These are phyloP conservation scores for Colletes latitarsis DNA, from an alignment of 1,140 invertebrate genomes.

Conservation along the genomic window DNA sequence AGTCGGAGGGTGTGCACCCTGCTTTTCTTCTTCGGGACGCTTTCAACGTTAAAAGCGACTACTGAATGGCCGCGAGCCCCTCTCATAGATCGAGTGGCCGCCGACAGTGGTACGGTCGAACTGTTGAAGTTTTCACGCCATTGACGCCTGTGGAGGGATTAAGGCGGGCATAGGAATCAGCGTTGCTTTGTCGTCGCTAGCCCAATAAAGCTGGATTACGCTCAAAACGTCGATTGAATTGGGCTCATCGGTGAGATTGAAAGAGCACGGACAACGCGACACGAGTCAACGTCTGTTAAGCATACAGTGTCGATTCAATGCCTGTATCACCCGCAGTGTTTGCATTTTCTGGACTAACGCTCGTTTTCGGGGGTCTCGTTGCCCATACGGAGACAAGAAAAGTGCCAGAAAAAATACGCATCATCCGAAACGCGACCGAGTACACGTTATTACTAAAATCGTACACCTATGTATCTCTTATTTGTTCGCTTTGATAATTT, in stretches of 20 bases:
- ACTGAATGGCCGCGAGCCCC: constrained; percentile 57
- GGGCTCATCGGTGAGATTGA: constrained; percentile 25
- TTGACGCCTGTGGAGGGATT: constrained; percentile 51
- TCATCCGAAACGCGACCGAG: too few species aligned
- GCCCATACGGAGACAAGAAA: too few species aligned
- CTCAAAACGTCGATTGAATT: constrained; percentile 44
- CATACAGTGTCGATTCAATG: neutral
- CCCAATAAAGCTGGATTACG: constrained; percentile 54
- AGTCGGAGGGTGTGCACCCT: neutral
- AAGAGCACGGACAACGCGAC: constrained; percentile 8
- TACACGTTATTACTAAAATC: too few species aligned
- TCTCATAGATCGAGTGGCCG: constrained; percentile 49
- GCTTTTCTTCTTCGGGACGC: constrained; percentile 52
- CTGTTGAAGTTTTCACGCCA: constrained; percentile 61
- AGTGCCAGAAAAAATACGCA: too few species aligned
- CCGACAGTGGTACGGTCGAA: constrained; percentile 26
- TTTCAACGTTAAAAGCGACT: constrained; percentile 61
- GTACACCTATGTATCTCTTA: too few species aligned
- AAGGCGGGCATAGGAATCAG: constrained; percentile 50
- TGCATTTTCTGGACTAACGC: neutral
- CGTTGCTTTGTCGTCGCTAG: constrained; percentile 35
- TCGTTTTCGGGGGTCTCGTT: neutral
- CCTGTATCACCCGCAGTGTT: neutral
- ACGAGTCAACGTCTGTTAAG: neutral
- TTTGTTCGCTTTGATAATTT: too few species aligned